Conservation (phyloP, 2,888 invertebrate genomes). For the Syritta pipiens region DNA sequence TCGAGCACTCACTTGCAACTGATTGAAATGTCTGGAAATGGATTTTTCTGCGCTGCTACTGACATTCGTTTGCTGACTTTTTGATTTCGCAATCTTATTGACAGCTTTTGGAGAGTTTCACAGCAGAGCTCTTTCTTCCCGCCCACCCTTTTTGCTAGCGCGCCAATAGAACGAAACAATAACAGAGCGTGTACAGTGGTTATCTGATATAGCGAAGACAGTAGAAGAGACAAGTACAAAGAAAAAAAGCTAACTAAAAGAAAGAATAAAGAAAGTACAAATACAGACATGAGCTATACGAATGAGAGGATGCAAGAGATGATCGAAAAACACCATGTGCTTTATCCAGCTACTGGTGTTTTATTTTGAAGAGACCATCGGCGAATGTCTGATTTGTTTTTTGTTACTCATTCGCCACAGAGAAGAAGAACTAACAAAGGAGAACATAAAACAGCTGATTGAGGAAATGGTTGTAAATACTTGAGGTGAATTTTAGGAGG, state of each 20-base stretch:
- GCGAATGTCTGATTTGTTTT: conserved; percentile 32
- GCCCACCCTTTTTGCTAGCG: conserved; percentile 9
- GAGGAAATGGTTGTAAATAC: conserved; percentile 48
- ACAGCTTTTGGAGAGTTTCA: too few relatives aligned
- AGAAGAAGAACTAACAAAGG: conserved; percentile 12
- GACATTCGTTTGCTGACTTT: conserved; percentile 60
- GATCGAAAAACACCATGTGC: conserved; percentile 46
- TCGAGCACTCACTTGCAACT: conserved; percentile 66
- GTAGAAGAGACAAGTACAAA: too few relatives aligned
- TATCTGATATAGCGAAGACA: too few relatives aligned
- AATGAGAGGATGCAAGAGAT: conserved; percentile 54
- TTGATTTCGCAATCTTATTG: conserved; percentile 68
- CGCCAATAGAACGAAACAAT: conserved; percentile 54
- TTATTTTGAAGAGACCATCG: background rate
- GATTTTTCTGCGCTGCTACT: conserved; percentile 58
- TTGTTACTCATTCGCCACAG: conserved; percentile 65
- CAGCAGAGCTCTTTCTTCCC: conserved; percentile 31
- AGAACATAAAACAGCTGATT: conserved; percentile 51
- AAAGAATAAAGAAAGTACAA: too few relatives aligned
- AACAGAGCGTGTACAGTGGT: conserved; percentile 64
- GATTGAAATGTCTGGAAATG: conserved; percentile 63
- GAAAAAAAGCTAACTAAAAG: conserved; percentile 59
- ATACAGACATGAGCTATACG: conserved; percentile 34
- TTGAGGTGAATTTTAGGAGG: conserved; percentile 46
- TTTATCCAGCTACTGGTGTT: conserved; percentile 21